A percentile compares a stretch with the other conserved stretches of the same genome.
Conservation (phyloP, 2,888 invertebrate genomes). For the Plemyria rubiginata region DNA sequence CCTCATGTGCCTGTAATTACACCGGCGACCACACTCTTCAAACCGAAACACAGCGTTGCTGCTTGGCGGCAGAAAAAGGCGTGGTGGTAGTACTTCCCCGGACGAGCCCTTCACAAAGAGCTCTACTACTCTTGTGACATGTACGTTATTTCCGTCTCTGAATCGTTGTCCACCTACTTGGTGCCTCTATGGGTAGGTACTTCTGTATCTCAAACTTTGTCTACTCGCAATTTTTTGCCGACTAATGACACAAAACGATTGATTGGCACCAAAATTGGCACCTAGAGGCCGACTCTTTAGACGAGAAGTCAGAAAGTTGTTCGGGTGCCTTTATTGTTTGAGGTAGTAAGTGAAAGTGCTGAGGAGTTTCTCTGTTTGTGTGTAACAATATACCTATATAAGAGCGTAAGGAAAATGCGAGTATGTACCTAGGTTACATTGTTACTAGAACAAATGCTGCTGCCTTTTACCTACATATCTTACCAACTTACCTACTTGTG, state of each 20-base stretch:
- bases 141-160: too few species aligned
- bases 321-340: constrained; percentile 8
- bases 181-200: not conserved
- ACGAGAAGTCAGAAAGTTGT: constrained; percentile 1
- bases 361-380: constrained; percentile 8
- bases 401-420: not conserved
- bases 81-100: too few species aligned
- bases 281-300: not conserved
- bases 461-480: too few species aligned
- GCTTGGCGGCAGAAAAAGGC: too few species aligned
- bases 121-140: too few species aligned
- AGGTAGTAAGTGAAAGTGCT: not conserved
- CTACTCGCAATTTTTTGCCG: not conserved
- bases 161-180: not conserved
- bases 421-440: not conserved
- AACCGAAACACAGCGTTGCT: too few species aligned
- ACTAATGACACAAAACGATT: not conserved
- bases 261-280: not conserved
- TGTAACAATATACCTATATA: not conserved
- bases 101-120: too few species aligned
- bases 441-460: not conserved
- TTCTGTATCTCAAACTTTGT: not conserved
- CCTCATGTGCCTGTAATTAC: too few species aligned
- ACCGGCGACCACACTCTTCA: too few species aligned
- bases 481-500: too few species aligned